Percentiles rank a stretch among this genome's conserved stretches.
These are phyloP conservation scores for Mayetiola destructor DNA, from an alignment of 2,888 invertebrate species.

Conservation along the genomic window DNA sequence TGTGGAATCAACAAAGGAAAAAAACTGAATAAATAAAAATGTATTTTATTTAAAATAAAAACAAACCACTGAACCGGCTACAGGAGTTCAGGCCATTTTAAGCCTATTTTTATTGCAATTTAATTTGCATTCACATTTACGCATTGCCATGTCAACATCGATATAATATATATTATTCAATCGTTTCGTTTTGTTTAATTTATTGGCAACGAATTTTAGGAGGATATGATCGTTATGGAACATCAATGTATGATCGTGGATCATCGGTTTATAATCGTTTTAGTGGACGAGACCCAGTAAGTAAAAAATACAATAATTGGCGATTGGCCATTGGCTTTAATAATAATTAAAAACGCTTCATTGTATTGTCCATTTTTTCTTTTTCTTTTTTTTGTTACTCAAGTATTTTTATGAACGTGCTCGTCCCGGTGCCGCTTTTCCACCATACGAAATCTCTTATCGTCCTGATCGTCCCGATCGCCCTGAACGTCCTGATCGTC, in stretches of 20 bases:
- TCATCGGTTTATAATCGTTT: constrained; percentile 4
- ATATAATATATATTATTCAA: too few species aligned
- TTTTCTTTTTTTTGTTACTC: not conserved
- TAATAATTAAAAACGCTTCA: not conserved
- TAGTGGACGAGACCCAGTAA: not conserved
- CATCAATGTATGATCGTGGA: constrained; percentile 24
- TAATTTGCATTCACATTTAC: too few species aligned
- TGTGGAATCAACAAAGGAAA: not conserved
- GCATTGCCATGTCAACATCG: too few species aligned
- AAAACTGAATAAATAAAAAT: not conserved
- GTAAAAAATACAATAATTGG: too few species aligned
- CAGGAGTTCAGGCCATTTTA: too few species aligned
- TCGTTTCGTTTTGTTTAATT: too few species aligned
- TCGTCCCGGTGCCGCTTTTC: constrained; percentile 22
- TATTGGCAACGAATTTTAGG: too few species aligned
- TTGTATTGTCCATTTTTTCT: not conserved
- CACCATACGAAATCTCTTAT: constrained; percentile 29
- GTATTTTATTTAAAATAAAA: too few species aligned
- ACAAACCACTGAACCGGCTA: too few species aligned
- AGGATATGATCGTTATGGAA: constrained; percentile 28
- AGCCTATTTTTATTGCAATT: too few species aligned
- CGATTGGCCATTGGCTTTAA: not conserved
- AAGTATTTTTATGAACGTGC: constrained; percentile 15
- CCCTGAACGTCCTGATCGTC: not conserved
- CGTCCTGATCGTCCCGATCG: constrained; percentile 23